A percentile compares a stretch with the other conserved stretches of the same genome.
These are phyloP conservation scores for Siphamia tubifer DNA, from an alignment of 2,113 vertebrate genomes.

Conservation along the genomic window DNA sequence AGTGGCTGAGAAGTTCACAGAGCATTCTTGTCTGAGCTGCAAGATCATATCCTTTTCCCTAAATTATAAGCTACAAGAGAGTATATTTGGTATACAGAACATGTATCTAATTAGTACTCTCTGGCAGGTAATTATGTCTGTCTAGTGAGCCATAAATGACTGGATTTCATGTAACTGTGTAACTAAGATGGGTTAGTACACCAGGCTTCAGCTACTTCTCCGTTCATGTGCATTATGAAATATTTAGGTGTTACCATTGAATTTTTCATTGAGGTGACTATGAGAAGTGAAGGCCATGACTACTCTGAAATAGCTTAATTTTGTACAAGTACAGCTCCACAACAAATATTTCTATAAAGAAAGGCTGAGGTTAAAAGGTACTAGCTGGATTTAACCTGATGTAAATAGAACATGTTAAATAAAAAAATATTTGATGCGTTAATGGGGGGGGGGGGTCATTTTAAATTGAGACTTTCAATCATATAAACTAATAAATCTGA, in stretches of 20 bases:
- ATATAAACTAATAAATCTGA: too few species aligned
- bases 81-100: slow-evolving; percentile 22
- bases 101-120: slow-evolving; percentile 34
- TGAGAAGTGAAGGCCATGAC: slow-evolving; percentile 50
- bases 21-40: not conserved
- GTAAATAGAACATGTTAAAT: too few species aligned
- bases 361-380: too few species aligned
- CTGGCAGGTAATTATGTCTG: slow-evolving; percentile 35
- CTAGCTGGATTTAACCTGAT: too few species aligned
- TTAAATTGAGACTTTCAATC: too few species aligned
- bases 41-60: not conserved
- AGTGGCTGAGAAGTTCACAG: not conserved
- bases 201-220: slow-evolving; percentile 34
- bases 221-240: slow-evolving; percentile 61
- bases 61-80: not conserved
- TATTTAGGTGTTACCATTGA: slow-evolving; percentile 61
- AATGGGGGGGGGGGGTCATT: too few species aligned
- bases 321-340: not conserved
- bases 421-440: too few species aligned
- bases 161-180: slow-evolving; percentile 26
- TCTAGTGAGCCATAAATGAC: slow-evolving; percentile 24
- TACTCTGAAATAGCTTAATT: slow-evolving; percentile 8
- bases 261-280: slow-evolving; percentile 70
- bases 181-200: slow-evolving; percentile 34
- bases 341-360: not conserved